A percentile compares a stretch with the other conserved stretches of the same genome.
Conservation (phyloP, 2,797 vertebrate genomes). For the Takifugu rubripes region DNA sequence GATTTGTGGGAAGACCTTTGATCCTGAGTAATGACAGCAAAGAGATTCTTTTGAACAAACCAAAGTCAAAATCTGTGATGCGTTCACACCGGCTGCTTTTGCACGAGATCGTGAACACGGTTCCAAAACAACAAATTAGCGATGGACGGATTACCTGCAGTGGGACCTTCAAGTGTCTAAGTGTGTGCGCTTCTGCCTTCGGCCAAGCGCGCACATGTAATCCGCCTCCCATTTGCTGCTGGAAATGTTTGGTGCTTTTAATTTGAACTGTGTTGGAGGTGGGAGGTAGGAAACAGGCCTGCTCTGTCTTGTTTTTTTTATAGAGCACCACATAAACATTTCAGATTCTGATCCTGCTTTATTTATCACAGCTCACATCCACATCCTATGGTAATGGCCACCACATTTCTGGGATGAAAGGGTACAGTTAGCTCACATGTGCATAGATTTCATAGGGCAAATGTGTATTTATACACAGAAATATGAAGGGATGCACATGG, state of each 20-base stretch:
- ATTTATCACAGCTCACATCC: slow-evolving; percentile 75
- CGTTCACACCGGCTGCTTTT: neutral
- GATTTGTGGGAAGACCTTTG: neutral
- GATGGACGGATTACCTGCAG: neutral
- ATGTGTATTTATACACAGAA: slow-evolving; percentile 18
- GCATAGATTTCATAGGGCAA: slow-evolving; percentile 33
- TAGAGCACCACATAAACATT: slow-evolving; percentile 71
- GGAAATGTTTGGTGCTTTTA: slow-evolving; percentile 62
- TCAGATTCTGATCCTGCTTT: slow-evolving; percentile 68
- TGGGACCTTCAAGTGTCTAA: slow-evolving; percentile 23
- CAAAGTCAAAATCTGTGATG: neutral
- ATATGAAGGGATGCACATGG: slow-evolving; percentile 9
- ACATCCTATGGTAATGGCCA: slow-evolving; percentile 62
- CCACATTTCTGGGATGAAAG: slow-evolving; percentile 74
- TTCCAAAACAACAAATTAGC: neutral
- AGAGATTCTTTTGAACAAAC: neutral
- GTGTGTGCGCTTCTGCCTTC: neutral
- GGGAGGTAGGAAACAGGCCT: slow-evolving; percentile 48
- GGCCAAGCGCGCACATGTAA: slow-evolving; percentile 16
- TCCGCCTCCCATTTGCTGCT: slow-evolving; percentile 38
- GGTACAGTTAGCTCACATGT: slow-evolving; percentile 20
- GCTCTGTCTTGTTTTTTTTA: slow-evolving; percentile 58
- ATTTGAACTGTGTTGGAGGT: slow-evolving; percentile 54
- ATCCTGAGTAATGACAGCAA: neutral
- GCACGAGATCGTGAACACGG: neutral